Evolutionary conservation across 2,797 vertebrate species (phyloP), one percentile per base, ranked within the genome.

Genomic region (Pangasius macronema): DNA sequence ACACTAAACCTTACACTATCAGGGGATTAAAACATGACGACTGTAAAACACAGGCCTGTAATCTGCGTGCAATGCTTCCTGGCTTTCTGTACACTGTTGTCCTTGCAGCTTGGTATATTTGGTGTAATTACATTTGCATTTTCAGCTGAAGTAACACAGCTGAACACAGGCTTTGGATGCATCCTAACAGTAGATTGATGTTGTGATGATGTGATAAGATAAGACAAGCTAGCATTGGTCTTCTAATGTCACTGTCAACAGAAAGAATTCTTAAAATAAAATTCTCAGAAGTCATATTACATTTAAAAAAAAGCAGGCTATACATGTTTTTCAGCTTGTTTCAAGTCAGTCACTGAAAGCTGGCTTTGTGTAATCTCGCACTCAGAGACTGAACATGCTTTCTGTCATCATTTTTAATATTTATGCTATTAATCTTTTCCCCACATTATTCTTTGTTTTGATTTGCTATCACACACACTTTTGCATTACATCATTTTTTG

Each of bases 401-500:
- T 49, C 9, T 22, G 20, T 51, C 4, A 61, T 86, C 6, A 1
- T 8, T 81, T 14, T 72, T 39, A 55, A 36, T 79, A 33, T 68
- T 68, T 55, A 36, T 27, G 2, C 33, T 46, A 5, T 68, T 11
- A 24, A 51, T 67, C 73, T 67, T 46, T 75, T 13, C 18, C 30
- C 70, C 13, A 46, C 20, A 27, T 67, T 61, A 8, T 11, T 73
- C 70, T 61, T 68, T 53, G 16, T 84, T 14, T 72, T 30, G 9
- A 20, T 70, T 59, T 59, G 33, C n/a, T 51, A 4, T 46, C 7
- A 73, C 39, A 65, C 22, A 85, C 51, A 0, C 75, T 79, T 67
- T 33, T 30, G 59, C 76, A 79, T 72, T 72, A 86, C 68, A 76
- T 84, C 85, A 67, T 76, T 83, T 51, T 70, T 53, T 72, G 6